phyloP scores from a whole-genome alignment of 2,888 invertebrate genomes.

The Callosobruchus maculatus region DNA sequence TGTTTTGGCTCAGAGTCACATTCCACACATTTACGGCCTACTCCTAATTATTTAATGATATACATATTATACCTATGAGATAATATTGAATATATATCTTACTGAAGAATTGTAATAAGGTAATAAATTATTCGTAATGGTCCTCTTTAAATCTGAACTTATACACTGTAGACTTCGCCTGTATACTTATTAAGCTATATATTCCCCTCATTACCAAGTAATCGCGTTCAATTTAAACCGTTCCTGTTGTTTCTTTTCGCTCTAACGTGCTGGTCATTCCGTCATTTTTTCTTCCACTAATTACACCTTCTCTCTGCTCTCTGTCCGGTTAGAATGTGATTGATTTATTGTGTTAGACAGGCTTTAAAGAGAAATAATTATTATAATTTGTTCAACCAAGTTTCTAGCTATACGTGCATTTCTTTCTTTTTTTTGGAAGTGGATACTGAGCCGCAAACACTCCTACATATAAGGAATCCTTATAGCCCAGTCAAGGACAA shows the following conservation, averaged over 20 bases:
- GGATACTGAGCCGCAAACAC: neutral
- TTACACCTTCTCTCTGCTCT: neutral
- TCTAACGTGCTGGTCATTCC: neutral
- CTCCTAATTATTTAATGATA: neutral
- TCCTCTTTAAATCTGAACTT: constrained; percentile 5
- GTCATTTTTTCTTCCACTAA: neutral
- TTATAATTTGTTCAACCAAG: neutral
- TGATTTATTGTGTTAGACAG: neutral
- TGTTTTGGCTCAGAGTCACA: neutral
- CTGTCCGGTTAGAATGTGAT: neutral
- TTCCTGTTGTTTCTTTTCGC: neutral
- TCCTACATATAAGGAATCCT: too few relatives aligned
- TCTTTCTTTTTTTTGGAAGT: neutral
- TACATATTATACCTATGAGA: neutral
- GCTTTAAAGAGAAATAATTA: neutral
- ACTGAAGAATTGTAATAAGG: neutral
- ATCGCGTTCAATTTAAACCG: neutral
- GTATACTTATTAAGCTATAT: neutral
- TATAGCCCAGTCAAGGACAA: too few relatives aligned
- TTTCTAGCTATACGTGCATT: neutral
- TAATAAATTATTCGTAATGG: constrained; percentile 8
- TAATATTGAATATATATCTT: neutral
- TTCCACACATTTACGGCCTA: neutral
- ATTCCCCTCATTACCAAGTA: neutral
- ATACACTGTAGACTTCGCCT: neutral